Base-by-base conservation (phyloP, 2,797 vertebrate genomes). In the Halcyon badia region DNA sequence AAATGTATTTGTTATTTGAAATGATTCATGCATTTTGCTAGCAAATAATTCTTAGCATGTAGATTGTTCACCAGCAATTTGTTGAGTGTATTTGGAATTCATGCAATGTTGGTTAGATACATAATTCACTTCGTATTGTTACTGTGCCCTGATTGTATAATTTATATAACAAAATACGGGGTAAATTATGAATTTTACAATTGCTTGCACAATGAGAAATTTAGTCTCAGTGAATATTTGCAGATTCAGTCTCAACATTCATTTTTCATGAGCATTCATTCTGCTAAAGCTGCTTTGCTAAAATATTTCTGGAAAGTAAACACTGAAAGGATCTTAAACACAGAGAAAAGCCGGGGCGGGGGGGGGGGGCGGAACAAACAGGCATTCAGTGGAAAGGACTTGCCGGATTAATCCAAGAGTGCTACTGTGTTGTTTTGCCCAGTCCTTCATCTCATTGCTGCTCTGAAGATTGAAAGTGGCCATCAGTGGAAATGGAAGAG, bases 111-210 rank as follows among this genome's bases (percentile, higher is more conserved):
- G 66, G 89, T 90, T 95, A 93, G 89, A 96, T 95, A 71, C 76
- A 93, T 82, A 95, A 96, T 97, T 96, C 92, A 88, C 87, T 95
- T 94, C 75, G 89, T 89, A 89, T 89, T 92, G 95, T 95, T 89
- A 91, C 87, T 94, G 76, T 81, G 72, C 70, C 76, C 85, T 83
- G 94, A 95, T 96, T 95, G 87, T 94, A 83, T 94, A 96, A 97
- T 97, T 97, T 95, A 90, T 96, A 70, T 86, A 95, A 94, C 89
- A 96, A 97, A 97, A 95, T 89, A 92, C 57, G 61, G 76, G 76
- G 54, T 65, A 93, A 96, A 97, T 97, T 95, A 94, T 79, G 94
- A 97, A 97, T 95, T 97, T 97, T 95, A 97, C 87, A 95, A 93
- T 97, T 97, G 93, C 93, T 91, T 95, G 83, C 89, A 97, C 95